Percentiles rank a stretch among this genome's conserved stretches.
Conservation (phyloP, 2,797 vertebrate genomes). For the Tarsius wallacei region DNA sequence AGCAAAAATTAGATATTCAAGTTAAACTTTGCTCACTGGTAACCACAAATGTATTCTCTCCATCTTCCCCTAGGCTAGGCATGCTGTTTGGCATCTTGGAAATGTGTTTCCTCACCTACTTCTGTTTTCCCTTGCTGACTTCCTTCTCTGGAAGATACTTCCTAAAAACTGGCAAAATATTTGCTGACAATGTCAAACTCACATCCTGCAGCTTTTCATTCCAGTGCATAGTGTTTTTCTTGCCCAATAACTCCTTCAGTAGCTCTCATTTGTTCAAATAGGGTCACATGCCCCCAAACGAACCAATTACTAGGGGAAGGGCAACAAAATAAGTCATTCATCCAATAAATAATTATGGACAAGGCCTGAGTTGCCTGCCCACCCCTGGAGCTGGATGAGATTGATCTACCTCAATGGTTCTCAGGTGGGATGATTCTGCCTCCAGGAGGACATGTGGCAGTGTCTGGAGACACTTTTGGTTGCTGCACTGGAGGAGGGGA, state of each 20-base stretch:
- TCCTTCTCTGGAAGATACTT: neutral
- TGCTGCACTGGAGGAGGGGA: neutral
- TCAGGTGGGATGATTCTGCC: neutral
- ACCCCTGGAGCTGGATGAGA: neutral
- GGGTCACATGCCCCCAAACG: neutral
- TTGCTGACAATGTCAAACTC: neutral
- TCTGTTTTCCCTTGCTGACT: neutral
- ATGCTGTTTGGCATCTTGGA: neutral
- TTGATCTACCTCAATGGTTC: neutral
- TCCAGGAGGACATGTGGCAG: neutral
- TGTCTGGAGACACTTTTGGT: neutral
- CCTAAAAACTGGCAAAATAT: neutral
- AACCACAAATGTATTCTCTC: neutral
- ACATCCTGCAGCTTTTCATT: neutral
- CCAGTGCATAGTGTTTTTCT: neutral
- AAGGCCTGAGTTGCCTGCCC: neutral
- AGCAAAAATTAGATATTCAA: conserved; percentile 10
- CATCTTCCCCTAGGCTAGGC: neutral
- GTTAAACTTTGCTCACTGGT: neutral
- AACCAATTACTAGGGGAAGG: neutral
- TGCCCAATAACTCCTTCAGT: neutral
- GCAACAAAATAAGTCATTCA: neutral
- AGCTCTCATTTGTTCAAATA: neutral
- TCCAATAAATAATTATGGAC: too few species aligned
- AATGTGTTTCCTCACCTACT: neutral